A percentile compares a stretch with the other conserved stretches of the same genome.
Evolutionary conservation across 2,797 vertebrate species (phyloP).

Genomic region (Acipenser oxyrinchus): DNA sequence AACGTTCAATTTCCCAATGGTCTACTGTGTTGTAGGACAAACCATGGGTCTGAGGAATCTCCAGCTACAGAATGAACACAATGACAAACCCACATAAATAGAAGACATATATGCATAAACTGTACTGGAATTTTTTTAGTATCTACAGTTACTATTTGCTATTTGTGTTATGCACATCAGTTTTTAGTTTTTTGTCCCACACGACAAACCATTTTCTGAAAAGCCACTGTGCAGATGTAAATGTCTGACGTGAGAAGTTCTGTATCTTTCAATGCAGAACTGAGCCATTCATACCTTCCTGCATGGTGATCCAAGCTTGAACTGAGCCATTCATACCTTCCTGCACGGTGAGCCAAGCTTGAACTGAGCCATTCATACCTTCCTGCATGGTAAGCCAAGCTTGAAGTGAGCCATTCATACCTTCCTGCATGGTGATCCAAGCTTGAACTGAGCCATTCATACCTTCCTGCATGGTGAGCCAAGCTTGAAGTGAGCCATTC

Average conservation of each 20-base stretch:
- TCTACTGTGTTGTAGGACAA: conserved; percentile 88
- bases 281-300: conserved; percentile 62
- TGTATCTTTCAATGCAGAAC: too few species aligned
- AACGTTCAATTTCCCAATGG: conserved; percentile 86
- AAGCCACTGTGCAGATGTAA: too few species aligned
- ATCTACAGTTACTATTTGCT: too few species aligned
- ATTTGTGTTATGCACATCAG: too few species aligned
- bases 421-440: conserved; percentile 84
- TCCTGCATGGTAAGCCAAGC: conserved; percentile 81
- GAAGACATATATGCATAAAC: too few species aligned
- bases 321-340: conserved; percentile 59
- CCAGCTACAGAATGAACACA: conserved; percentile 32
- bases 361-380: conserved; percentile 52
- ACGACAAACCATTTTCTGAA: too few species aligned
- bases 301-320: conserved; percentile 66
- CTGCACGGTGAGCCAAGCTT: too few species aligned
- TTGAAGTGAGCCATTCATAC: conserved; percentile 43
- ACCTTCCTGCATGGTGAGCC: conserved; percentile 89
- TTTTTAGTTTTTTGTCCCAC: too few species aligned
- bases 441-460: conserved; percentile 14
- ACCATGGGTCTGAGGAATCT: conserved; percentile 62
- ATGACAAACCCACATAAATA: neutral
- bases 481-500: neutral
- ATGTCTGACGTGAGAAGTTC: too few species aligned
- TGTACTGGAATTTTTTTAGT: too few species aligned